Base-by-base conservation (phyloP, 1,140 invertebrate genomes). In the Cotesia chilonis region DNA sequence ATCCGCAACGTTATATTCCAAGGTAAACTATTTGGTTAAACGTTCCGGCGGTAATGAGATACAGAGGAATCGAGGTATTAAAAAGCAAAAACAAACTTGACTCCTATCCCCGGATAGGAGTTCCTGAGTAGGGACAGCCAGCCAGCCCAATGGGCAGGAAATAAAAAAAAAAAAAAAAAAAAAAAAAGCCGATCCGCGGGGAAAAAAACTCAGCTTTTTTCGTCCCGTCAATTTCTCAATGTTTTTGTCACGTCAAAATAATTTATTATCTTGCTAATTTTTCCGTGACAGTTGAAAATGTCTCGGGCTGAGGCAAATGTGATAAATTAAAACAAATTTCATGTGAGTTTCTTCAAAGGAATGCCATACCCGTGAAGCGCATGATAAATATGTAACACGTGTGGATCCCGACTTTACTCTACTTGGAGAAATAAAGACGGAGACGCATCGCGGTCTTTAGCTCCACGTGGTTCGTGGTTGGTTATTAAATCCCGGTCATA, bases 321-420 rank as follows among this genome's bases (percentile, higher is more conserved):
- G 66, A 68, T 68, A 68, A 68, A 68, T 68, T 68, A 55, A 68
- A 68, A 68, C 66, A 68, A 68, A 68, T 68, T 68, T 68, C 66
- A 68, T 68, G 66, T 68, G 66, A 68, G 66, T 68, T 68, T 68
- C 66, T 68, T 68, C 66, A 68, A 68, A 68, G 66, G 66, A 68
- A 68, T 68, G 66, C 66, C 66, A 68, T 52, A 68, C 17, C 66
- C 66, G 66, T 68, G 66, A 68, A 68, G 66, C 66, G 66, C 66
- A 68, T 68, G 66, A 68, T 68, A 68, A 68, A 68, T 68, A 68
- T 68, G 66, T 68, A 68, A 68, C 66, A 68, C 51, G 66, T 68
- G 66, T 54, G 66, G 66, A 36, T 36, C 28, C 28, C 28, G 1
- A 28, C 28, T 28, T 28, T 28, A 28, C 28, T 28, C 28, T 28